These are phyloP conservation scores for Bungarus multicinctus DNA, from an alignment of 2,113 vertebrate species.

Conservation along the genomic window DNA sequence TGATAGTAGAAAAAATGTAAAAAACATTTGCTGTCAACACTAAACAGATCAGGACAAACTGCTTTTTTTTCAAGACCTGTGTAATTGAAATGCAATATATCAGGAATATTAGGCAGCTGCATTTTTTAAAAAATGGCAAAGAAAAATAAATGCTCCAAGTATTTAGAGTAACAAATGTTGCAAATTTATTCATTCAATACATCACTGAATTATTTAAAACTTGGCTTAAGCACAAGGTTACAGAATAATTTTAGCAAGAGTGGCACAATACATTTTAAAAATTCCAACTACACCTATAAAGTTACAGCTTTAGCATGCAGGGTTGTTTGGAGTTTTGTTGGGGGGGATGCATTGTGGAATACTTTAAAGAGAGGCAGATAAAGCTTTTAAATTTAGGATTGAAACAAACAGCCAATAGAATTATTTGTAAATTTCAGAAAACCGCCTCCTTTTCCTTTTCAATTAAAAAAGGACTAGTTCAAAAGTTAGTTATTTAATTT, in stretches of 20 bases:
- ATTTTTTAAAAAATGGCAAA: constrained; percentile 79
- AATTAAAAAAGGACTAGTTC: background rate
- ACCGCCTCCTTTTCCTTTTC: constrained; percentile 13
- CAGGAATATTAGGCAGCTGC: constrained; percentile 78
- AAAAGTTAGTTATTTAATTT: constrained; percentile 38
- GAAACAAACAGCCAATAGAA: constrained; percentile 46
- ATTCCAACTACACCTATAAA: constrained; percentile 71
- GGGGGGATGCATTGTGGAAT: background rate
- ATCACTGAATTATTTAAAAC: constrained; percentile 84
- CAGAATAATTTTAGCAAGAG: constrained; percentile 77
- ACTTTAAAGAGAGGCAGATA: constrained; percentile 56
- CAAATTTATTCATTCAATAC: constrained; percentile 81
- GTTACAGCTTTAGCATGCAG: constrained; percentile 70
- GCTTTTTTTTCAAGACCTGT: constrained; percentile 65
- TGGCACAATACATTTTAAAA: constrained; percentile 76
- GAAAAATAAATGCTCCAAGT: constrained; percentile 74
- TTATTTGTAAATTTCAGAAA: constrained; percentile 43
- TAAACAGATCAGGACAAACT: constrained; percentile 78
- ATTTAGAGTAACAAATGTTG: constrained; percentile 78
- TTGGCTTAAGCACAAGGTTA: constrained; percentile 77
- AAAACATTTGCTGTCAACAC: constrained; percentile 77
- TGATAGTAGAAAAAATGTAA: constrained; percentile 63
- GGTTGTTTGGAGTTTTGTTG: constrained; percentile 27
- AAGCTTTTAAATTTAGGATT: constrained; percentile 55
- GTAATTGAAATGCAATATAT: constrained; percentile 82